Base-by-base conservation (phyloP, 2,797 vertebrate species). In the Chloroceryle amazona region DNA sequence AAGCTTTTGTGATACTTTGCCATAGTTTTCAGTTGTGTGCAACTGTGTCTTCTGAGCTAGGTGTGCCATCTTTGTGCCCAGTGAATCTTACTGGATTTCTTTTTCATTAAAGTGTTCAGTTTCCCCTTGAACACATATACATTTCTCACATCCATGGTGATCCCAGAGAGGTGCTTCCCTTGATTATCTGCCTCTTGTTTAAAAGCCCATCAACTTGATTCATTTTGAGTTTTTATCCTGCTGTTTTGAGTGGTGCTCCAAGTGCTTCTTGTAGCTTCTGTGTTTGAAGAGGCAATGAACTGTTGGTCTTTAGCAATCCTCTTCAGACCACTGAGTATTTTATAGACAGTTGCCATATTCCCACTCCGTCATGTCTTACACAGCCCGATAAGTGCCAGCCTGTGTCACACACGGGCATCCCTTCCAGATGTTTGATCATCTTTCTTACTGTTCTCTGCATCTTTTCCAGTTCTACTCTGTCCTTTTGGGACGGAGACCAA, bases 1-100 rank as follows among this genome's bases (percentile, higher is more conserved):
- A 67, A 67, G 14, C 1, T 0, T 11, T 7, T 29, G 21, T 44
- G 63, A 54, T 58, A 15, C 52, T n/a, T 78, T 0, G 3, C 47
- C 6, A 1, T 20, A 73, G 58, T 37, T 47, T 70, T 61, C 28
- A n/a, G 33, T 39, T 1, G 0, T n/a, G 8, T 3, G 25, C 10
- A 76, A 22, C 52, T 20, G 39, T 49, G 37, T 62, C 55, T 79
- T 68, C 35, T 75, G 84, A 80, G 28, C 31, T 26, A 7, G 42
- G 11, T 16, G 10, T 67, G 13, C 60, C 49, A 13, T 58, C 55
- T 54, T 42, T 65, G 28, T 66, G 46, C 70, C 62, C 14, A 35
- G 57, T 47, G 71, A 16, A 54, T 76, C 49, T 52, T 52, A 7
- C 22, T 66, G 81, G 14, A 51, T 90, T 90, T 85, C 57, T 85